Evolutionary conservation across 2,797 vertebrate species (phyloP), one percentile per base, ranked within the genome.

Genomic region (Mus caroli): DNA sequence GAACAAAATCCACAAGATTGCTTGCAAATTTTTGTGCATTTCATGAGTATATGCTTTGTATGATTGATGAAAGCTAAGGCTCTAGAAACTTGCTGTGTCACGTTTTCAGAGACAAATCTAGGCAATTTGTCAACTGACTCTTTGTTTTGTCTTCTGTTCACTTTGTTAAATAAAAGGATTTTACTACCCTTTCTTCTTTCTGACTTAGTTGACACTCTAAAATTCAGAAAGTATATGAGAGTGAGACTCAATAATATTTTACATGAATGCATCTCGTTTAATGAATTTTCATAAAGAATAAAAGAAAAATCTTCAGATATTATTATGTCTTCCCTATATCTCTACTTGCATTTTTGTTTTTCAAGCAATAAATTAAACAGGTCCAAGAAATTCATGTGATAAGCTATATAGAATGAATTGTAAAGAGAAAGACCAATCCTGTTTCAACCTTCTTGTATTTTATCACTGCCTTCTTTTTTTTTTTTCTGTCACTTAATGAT

Each of bases 111-210:
- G 77, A 97, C 40, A 17, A 84, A 56, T 96, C 19, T 75, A 69
- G 56, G 75, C 90, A 94, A 88, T 94, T 86, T 78, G 77, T 86
- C 91, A 90, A 73, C 10, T 96, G 14, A 92, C 95, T 97, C 46
- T 95, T 75, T 97, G 7, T 37, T 97, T 88, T 96, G 91, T 97
- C 94, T 94, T 64, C 93, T n/a, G 26, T 91, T 96, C 0, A 1
- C 5, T 97, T 97, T 97, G 97, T 91, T 98, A 97, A 98, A 97
- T 60, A 84, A 96, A 34, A 54, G 46, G n/a, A 13, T 11, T 96
- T 95, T 80, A 17, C 24, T 26, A 9, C 64, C 10, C 76, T 50
- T 90, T 95, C 40, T 69, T 69, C 22, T 60, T 91, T 91, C 2
- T 31, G 96, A 75, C 95, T 96, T 84, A 84, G 50, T 78, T 78